Evolutionary conservation across 2,888 invertebrate species (phyloP), one percentile per base, ranked within the genome.

Genomic region (Liopterus haemorrhoidalis): DNA sequence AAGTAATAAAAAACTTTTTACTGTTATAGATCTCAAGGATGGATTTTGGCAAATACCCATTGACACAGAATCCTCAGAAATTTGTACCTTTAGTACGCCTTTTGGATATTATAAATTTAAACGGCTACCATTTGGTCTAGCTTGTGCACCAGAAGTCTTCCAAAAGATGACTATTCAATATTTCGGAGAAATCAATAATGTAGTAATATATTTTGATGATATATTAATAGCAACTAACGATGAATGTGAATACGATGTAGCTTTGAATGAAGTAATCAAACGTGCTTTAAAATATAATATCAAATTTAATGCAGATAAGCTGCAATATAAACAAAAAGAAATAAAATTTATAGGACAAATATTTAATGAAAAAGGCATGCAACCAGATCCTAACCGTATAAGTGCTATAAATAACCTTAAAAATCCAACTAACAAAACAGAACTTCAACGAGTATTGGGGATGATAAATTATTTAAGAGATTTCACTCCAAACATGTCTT

Each of bases 161-260:
- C 38, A 41, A 14, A 28, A 27, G 15, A 41, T 39, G 5, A 42
- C 35, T 20, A 20, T 19, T 2, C 31, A 48, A 40, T 24, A 20
- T 25, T 47, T 49, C 40, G 49, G 49, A 3, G 40, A 41, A 12
- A 46, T 49, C 9, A 11, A 20, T 12, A 27, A 25, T 14, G 32
- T 45, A n/a, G 24, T 43, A 12, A 42, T 48, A 2, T 53, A 50
- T 39, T 46, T 53, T 44, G 51, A 51, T 40, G 48, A 48, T 41
- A 19, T 51, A 22, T 49, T 20, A 12, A 28, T 39, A 4, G 11
- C 11, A 4, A 12, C 32, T 12, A 15, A 32, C 6, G 14, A 11
- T 16, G n/a, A 1, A 18, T 16, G 35, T 21, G 38, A 30, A 16
- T 31, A 46, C 38, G 37, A 50, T 39, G 11, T 16, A 20, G 41